Evolutionary conservation across 2,113 vertebrate genomes (phyloP).

Genomic region (Corythoichthys haematopterus): DNA sequence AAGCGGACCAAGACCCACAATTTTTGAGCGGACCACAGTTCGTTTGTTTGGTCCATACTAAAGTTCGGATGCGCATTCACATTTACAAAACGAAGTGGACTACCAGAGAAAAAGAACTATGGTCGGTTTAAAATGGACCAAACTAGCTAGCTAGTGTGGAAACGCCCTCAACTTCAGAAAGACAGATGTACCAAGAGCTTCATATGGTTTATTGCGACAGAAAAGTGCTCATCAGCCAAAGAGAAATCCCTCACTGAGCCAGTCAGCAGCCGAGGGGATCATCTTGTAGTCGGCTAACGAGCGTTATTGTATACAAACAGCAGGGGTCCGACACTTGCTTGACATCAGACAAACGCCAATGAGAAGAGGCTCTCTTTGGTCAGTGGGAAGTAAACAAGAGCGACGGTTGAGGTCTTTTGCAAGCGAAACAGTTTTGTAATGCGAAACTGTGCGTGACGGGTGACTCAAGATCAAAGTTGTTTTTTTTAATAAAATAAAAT

Average conservation of each 20-base stretch:
- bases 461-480: neutral
- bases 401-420: conserved; percentile 2
- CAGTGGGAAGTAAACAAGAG: neutral
- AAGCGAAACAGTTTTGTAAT: conserved; percentile 1
- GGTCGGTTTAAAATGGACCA: too few species aligned
- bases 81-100: too few species aligned
- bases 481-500: too few species aligned
- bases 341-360: neutral
- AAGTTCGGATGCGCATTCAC: too few species aligned
- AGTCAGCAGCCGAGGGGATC: conserved; percentile 1
- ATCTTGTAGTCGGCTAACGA: neutral
- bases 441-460: neutral
- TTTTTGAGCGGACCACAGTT: too few species aligned
- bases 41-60: too few species aligned
- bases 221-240: neutral
- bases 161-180: too few species aligned
- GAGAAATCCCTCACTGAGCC: conserved; percentile 1
- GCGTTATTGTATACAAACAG: conserved; percentile 1
- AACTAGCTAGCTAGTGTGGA: too few species aligned
- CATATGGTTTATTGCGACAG: neutral
- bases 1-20: too few species aligned
- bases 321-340: neutral
- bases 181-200: neutral
- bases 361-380: neutral
- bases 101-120: too few species aligned